These are phyloP conservation scores for Pangasius macronema DNA, from an alignment of 2,797 vertebrate species.

Conservation along the genomic window DNA sequence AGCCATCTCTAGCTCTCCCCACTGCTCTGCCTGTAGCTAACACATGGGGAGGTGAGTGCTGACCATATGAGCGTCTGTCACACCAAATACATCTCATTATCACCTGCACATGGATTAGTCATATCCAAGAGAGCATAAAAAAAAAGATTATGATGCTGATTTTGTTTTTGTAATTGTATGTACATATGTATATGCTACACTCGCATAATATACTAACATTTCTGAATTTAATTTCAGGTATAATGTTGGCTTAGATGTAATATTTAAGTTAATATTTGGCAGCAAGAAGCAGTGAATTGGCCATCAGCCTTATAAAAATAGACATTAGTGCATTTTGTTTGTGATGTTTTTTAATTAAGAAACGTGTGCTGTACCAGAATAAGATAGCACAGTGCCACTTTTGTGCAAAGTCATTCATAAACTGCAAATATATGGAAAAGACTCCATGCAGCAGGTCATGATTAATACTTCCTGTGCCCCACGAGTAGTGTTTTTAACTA, in stretches of 20 bases:
- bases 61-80: background rate
- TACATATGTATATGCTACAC: background rate
- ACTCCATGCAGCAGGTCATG: background rate
- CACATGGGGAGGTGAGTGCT: constrained; percentile 92
- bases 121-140: background rate
- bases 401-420: background rate
- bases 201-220: background rate
- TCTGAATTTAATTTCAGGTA: background rate
- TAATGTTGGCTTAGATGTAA: background rate
- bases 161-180: background rate
- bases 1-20: constrained; percentile 82
- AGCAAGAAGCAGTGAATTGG: background rate
- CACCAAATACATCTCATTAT: constrained; percentile 1
- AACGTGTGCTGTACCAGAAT: background rate
- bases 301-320: background rate
- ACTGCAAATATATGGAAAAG: background rate
- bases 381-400: background rate
- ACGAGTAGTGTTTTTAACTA: background rate
- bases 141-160: background rate
- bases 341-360: background rate
- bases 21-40: constrained; percentile 79
- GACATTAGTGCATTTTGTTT: background rate
- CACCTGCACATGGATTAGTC: background rate
- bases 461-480: background rate
- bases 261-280: background rate